Evolutionary conservation across 2,113 vertebrate species (phyloP).

Genomic region (Rhadina sibilatrix): DNA sequence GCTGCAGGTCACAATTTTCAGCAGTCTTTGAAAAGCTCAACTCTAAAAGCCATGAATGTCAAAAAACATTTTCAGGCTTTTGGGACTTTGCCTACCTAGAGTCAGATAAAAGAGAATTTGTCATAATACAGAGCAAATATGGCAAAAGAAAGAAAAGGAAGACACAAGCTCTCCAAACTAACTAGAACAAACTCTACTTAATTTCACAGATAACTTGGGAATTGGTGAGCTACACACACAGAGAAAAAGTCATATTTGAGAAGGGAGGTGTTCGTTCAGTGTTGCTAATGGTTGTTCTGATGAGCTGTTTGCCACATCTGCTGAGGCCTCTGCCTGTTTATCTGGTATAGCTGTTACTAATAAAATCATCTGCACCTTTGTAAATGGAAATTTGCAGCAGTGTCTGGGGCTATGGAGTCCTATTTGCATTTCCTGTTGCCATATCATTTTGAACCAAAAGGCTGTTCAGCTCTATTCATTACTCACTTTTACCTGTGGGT

Average conservation of each 20-base stretch:
- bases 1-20: slow-evolving; percentile 49
- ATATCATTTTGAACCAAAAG: background rate
- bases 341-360: background rate
- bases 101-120: slow-evolving; percentile 50
- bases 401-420: background rate
- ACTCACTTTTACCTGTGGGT: slow-evolving; percentile 58
- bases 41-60: slow-evolving; percentile 27
- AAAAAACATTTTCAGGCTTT: slow-evolving; percentile 40
- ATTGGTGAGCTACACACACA: background rate
- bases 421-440: background rate
- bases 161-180: background rate
- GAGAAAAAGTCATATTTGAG: background rate
- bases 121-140: slow-evolving; percentile 37
- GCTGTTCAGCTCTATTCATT: background rate
- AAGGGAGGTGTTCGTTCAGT: background rate
- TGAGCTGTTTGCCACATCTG: background rate
- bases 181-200: slow-evolving; percentile 1
- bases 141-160: background rate
- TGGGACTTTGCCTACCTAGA: slow-evolving; percentile 20
- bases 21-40: slow-evolving; percentile 46
- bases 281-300: background rate
- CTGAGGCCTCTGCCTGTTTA: background rate
- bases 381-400: background rate
- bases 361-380: background rate
- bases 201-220: slow-evolving; percentile 29